phyloP scores from a whole-genome alignment of 2,888 invertebrate species.

The Zaprionus lineosus region DNA sequence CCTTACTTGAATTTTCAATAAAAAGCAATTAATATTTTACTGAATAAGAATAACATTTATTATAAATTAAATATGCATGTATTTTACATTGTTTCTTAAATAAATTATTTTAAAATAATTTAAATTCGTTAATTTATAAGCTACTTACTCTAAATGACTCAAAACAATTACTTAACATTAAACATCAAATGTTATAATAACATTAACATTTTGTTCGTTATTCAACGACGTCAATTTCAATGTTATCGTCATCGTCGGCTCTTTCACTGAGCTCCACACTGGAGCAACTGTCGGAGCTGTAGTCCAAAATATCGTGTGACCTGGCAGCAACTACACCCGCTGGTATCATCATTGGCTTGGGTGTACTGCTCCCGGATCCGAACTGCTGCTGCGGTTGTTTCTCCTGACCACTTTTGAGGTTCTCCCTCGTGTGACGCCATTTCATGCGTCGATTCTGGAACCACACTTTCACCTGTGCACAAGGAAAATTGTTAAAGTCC shows the following conservation, averaged over 20 bases:
- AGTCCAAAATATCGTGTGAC: constrained; percentile 48
- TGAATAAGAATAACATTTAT: constrained; percentile 9
- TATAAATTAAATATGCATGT: constrained; percentile 10
- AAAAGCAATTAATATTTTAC: too few species aligned
- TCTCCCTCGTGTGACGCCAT: constrained; percentile 91
- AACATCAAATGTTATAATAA: neutral
- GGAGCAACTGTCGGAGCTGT: constrained; percentile 74
- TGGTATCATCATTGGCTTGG: constrained; percentile 12
- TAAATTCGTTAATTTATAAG: constrained; percentile 35
- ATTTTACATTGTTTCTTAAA: constrained; percentile 13
- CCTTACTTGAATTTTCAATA: too few species aligned
- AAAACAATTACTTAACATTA: too few species aligned
- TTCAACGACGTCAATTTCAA: constrained; percentile 81
- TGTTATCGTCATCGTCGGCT: constrained; percentile 71
- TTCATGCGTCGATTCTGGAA: constrained; percentile 95
- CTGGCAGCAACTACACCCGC: neutral
- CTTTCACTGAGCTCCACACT: constrained; percentile 76
- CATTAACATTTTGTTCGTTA: constrained; percentile 27
- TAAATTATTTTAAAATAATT: constrained; percentile 43
- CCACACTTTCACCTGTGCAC: constrained; percentile 92
- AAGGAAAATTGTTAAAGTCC: too few species aligned
- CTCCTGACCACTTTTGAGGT: constrained; percentile 82
- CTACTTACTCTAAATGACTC: constrained; percentile 17
- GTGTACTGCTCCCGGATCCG: constrained; percentile 11
- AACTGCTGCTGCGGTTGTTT: constrained; percentile 67